These are phyloP conservation scores for Protomyctophum bolini DNA, from an alignment of 2,113 vertebrate species.

Conservation along the genomic window DNA sequence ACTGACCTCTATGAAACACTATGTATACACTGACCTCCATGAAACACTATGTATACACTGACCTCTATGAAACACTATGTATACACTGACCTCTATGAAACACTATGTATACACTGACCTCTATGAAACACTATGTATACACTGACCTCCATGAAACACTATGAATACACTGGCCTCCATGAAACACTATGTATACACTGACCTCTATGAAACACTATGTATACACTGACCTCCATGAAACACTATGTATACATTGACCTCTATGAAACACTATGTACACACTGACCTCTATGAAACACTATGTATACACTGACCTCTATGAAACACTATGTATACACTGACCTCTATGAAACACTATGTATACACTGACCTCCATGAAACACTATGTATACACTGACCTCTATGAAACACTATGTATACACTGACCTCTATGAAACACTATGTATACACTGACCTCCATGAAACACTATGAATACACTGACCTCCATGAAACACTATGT, in stretches of 20 bases:
- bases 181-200: slow-evolving; percentile 8
- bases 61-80: slow-evolving; percentile 36
- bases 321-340: slow-evolving; percentile 8
- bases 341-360: slow-evolving; percentile 36
- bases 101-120: slow-evolving; percentile 41
- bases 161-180: slow-evolving; percentile 45
- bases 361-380: slow-evolving; percentile 45
- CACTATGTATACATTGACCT: slow-evolving; percentile 41
- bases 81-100: slow-evolving; percentile 45
- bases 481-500: slow-evolving; percentile 37
- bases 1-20: slow-evolving; percentile 43
- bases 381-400: slow-evolving; percentile 41
- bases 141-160: slow-evolving; percentile 43
- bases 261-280: slow-evolving; percentile 6
- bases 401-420: slow-evolving; percentile 7
- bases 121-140: slow-evolving; percentile 7
- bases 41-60: slow-evolving; percentile 8
- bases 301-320: slow-evolving; percentile 45
- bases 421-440: slow-evolving; percentile 43
- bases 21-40: slow-evolving; percentile 45
- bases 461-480: slow-evolving; percentile 8
- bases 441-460: slow-evolving; percentile 45
- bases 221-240: slow-evolving; percentile 45
- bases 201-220: slow-evolving; percentile 36
- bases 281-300: slow-evolving; percentile 43